Base-by-base conservation (phyloP, 2,888 invertebrate species). In the Drosophila affinis region DNA sequence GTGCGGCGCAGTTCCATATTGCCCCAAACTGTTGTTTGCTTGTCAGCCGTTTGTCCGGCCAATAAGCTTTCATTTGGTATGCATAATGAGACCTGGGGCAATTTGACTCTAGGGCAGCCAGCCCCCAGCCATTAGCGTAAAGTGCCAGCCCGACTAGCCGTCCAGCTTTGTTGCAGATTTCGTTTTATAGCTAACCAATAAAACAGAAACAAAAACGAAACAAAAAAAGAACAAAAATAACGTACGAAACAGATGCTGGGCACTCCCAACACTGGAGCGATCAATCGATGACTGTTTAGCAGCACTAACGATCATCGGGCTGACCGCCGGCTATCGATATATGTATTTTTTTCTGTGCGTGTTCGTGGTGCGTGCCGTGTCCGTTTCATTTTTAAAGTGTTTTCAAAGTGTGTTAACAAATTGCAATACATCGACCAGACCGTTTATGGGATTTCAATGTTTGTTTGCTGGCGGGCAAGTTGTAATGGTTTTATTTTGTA, bases 1-100 rank as follows among this genome's bases (percentile, higher is more conserved):
- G 71, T 83, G 82, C 87, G 81, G 75, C 84, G 87, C 87, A 86
- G 75, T 82, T 86, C 78, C 82, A 82, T 82, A 83, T 83, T 77
- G 87, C 81, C 83, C 69, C 73, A 82, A 61, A 39, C 67, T 51
- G 39, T 61, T 67, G 73, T 67, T 67, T 73, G 77, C 64, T 59
- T 73, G 70, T 71, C 71, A 71, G 45, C 60, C 49, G 59, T 59
- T 63, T 39, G 72, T 53, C 47, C 60, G 64, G 80, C 78, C 78
- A 82, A 83, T 83, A 83, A 77, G 76, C 74, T 76, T 77, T 72
- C 74, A 78, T 81, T 77, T 74, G 64, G 75, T 81, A 76, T 83
- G 79, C 82, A 84, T 83, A 83, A 83, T 83, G 84, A 84, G 84
- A 81, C 72, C 77, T 64, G 76, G 55, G 81, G 71, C 81, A 81